Conservation (phyloP, 2,113 vertebrate genomes). For the Psammodynastes pulverulentus region DNA sequence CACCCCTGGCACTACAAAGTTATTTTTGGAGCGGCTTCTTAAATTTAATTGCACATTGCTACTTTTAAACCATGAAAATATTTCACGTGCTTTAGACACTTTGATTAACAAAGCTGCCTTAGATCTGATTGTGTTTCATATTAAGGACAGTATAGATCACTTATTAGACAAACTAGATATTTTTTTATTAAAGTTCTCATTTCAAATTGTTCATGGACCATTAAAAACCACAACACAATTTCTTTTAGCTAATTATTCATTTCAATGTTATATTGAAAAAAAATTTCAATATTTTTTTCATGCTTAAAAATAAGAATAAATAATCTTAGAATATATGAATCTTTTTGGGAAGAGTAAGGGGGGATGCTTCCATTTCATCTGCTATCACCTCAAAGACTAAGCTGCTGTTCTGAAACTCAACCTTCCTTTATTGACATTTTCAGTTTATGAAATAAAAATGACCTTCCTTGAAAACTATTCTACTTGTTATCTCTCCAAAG, state of each 20-base stretch:
- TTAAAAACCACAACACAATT: neutral
- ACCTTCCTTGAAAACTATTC: neutral
- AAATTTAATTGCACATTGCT: constrained; percentile 20
- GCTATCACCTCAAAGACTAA: neutral
- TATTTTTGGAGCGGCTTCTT: neutral
- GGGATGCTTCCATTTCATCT: neutral
- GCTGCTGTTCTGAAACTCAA: neutral
- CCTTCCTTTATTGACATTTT: neutral
- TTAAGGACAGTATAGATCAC: neutral
- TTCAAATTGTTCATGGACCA: neutral
- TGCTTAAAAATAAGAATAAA: neutral
- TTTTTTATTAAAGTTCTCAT: neutral
- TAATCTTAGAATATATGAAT: neutral
- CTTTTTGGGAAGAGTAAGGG: neutral
- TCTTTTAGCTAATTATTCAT: neutral
- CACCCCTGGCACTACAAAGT: constrained; percentile 14
- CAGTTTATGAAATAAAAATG: constrained; percentile 14
- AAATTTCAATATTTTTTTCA: no score
- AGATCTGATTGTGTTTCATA: neutral
- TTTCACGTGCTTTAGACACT: neutral
- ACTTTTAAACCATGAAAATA: constrained; percentile 19
- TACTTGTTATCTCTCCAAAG: neutral
- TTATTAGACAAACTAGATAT: neutral
- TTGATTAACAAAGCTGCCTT: neutral
- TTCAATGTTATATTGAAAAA: neutral